These are phyloP conservation scores for Acridotheres tristis DNA, from an alignment of 2,797 vertebrate genomes.

Conservation along the genomic window DNA sequence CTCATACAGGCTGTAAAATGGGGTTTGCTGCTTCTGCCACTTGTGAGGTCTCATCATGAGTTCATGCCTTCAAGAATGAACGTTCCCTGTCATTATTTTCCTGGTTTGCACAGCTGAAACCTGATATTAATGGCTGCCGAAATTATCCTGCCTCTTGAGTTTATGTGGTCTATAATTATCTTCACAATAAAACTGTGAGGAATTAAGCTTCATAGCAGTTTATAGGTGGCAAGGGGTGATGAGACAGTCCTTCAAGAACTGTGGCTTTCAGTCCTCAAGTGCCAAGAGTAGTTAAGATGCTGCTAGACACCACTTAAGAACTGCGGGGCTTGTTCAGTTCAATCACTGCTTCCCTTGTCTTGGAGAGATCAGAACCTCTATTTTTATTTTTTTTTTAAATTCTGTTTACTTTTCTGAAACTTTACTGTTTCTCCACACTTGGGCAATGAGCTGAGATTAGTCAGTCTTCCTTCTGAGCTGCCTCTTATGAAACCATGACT, in stretches of 20 bases:
- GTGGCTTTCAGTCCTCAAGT: not conserved
- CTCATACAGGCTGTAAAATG: not conserved
- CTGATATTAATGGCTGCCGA: not conserved
- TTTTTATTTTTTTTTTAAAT: not conserved
- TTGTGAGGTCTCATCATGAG: conserved; percentile 20
- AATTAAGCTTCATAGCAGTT: conserved; percentile 22
- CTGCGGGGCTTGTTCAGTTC: not conserved
- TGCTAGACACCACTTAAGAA: not conserved
- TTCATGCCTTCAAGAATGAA: not conserved
- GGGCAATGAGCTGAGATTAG: not conserved
- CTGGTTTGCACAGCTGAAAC: conserved; percentile 12
- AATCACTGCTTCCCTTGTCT: not conserved
- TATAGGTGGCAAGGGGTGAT: not conserved
- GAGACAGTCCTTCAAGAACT: not conserved
- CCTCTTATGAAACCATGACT: not conserved
- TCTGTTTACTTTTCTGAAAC: not conserved
- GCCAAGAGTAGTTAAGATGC: conserved; percentile 2
- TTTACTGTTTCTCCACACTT: not conserved
- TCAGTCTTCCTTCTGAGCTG: conserved; percentile 25
- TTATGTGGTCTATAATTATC: conserved; percentile 43
- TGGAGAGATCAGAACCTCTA: not conserved
- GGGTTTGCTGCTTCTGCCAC: not conserved
- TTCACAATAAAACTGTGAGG: conserved; percentile 19
- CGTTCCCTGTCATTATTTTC: conserved; percentile 22
- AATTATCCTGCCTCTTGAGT: conserved; percentile 20